Conservation (phyloP, 2,797 vertebrate genomes). For the Tapera naevia region DNA sequence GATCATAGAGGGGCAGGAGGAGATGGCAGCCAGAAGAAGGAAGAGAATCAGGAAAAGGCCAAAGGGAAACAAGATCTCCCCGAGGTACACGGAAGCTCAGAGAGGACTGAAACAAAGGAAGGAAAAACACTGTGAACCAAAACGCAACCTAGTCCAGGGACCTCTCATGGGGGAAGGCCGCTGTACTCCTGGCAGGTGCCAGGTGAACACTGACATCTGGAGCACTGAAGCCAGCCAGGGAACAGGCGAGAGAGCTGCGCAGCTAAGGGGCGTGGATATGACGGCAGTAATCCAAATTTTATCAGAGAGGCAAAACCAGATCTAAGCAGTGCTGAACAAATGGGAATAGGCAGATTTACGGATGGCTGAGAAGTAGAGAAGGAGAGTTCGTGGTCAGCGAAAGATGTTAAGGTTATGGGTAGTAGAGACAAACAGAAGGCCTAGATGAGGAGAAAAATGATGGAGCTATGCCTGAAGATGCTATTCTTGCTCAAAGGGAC, state of each 20-base stretch:
- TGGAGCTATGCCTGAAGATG: background rate
- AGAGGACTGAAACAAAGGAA: background rate
- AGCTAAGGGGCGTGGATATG: background rate
- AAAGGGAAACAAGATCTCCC: background rate
- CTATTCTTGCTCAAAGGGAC: background rate
- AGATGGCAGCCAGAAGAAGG: fast-evolving
- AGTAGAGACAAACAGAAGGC: background rate
- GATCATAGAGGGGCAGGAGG: background rate
- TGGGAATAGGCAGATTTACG: background rate
- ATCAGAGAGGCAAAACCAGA: background rate
- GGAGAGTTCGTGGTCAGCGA: conserved; percentile 37
- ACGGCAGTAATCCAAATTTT: background rate
- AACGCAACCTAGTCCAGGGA: fast-evolving
- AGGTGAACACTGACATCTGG: background rate
- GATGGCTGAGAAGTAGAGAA: background rate
- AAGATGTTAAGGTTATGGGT: background rate
- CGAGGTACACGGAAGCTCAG: fast-evolving
- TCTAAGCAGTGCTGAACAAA: background rate
- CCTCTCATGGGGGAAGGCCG: fast-evolving
- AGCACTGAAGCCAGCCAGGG: background rate
- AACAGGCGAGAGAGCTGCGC: background rate
- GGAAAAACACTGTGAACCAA: background rate
- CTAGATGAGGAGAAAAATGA: background rate
- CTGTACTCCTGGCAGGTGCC: fast-evolving
- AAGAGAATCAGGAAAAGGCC: background rate